Base-by-base conservation (phyloP, 2,888 invertebrate species). In the Mactromeris polynyma region DNA sequence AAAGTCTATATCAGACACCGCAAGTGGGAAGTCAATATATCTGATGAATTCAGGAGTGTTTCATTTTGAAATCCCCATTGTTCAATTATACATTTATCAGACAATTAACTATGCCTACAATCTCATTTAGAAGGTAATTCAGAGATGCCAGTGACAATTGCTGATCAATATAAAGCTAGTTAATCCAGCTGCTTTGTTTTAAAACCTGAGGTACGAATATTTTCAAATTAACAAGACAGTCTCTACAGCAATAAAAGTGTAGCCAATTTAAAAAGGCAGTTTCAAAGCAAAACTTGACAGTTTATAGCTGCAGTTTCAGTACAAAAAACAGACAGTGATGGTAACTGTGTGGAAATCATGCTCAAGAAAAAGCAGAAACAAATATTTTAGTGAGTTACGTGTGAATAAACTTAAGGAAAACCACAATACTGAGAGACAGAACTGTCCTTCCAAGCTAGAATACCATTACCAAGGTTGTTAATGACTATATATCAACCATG, bases 151-250 rank as follows among this genome's bases (percentile, higher is more conserved):
- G 40, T 79, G 79, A 79, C 79, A 79, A 79, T 79, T 79, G 40
- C 79, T 79, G 79, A 79, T 79, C 79, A 79, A 79, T 79, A 79
- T 26, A 79, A 79, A 17, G 36, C 73, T 17, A 73, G 33, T 73
- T 73, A 73, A 73, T 73, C 73, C 19, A 73, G 73, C 73, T 33
- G 73, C 36, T 73, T 36, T 33, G 73, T 36, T 33, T 31, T 1
- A 69, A 73, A 9, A 73, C 19, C 17, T 26, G 1, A 33, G 2
- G 73, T 33, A 73, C 2, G 36, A 33, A 73, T 73, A 73, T 33
- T 11, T 73, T 73, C 73, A 36, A 11, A 73, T 73, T 73, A 73
- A 73, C 73, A 36, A 36, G 73, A 73, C 36, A 73, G 36, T 73
- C 33, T 36, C 73, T 33, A 33, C 73, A 73, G 11, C 33, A 33